Conservation (phyloP, 2,888 invertebrate genomes). For the Archaeoteleia sp. region DNA sequence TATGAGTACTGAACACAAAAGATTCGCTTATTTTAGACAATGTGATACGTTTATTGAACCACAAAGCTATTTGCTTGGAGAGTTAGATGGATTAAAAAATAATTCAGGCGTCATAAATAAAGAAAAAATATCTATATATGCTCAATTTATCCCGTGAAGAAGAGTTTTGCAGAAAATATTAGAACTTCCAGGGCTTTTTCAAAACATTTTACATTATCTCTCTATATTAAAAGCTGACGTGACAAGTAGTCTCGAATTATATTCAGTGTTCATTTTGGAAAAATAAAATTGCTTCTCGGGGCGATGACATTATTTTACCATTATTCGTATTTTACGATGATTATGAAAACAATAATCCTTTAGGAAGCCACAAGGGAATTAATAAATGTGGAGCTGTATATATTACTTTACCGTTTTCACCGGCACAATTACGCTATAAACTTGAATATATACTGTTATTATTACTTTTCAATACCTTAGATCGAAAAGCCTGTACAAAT, state of each 20-base stretch:
- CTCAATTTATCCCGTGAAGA: slow-evolving; percentile 39
- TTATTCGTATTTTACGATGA: slow-evolving; percentile 15
- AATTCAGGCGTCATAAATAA: background rate
- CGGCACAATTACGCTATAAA: slow-evolving; percentile 29
- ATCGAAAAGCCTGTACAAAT: slow-evolving; percentile 32
- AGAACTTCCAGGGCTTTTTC: slow-evolving; percentile 27
- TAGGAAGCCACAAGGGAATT: slow-evolving; percentile 21
- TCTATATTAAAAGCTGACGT: slow-evolving; percentile 10
- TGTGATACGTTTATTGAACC: background rate
- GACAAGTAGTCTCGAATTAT: slow-evolving; percentile 31
- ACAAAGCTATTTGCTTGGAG: background rate
- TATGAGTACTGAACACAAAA: background rate
- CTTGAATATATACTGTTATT: slow-evolving; percentile 39
- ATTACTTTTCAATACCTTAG: slow-evolving; percentile 37
- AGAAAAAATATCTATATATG: slow-evolving; percentile 8
- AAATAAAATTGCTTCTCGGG: background rate
- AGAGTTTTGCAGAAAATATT: slow-evolving; percentile 36
- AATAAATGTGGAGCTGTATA: slow-evolving; percentile 45
- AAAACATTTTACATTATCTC: slow-evolving; percentile 25
- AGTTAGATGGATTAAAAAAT: background rate
- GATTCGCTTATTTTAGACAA: too few species aligned
- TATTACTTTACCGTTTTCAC: slow-evolving; percentile 23
- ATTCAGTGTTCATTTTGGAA: slow-evolving; percentile 37
- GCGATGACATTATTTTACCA: slow-evolving; percentile 4
- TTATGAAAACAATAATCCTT: too few species aligned